Evolutionary conservation across 2,888 invertebrate species (phyloP).

Genomic region (Clivina fossor): DNA sequence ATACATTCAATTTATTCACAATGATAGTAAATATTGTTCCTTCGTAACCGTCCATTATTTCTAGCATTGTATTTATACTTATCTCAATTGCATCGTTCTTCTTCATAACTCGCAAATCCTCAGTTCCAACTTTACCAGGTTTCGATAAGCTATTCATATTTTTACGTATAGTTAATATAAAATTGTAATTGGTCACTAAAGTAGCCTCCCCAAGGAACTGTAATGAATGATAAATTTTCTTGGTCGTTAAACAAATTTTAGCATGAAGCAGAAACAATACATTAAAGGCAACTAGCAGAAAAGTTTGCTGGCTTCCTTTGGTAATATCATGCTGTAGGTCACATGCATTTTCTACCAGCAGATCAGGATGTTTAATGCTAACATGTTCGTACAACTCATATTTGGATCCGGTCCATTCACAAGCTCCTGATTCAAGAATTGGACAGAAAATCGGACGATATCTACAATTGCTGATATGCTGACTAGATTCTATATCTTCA

Average conservation of each 20-base stretch:
- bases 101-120: conserved; percentile 1
- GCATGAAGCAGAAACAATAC: background rate
- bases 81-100: background rate
- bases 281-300: background rate
- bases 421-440: background rate
- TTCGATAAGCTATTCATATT: background rate
- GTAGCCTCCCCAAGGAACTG: background rate
- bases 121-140: conserved; percentile 1
- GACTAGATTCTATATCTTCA: background rate
- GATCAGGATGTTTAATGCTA: background rate
- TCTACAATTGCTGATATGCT: background rate
- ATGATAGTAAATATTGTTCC: conserved; percentile 3
- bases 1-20: background rate
- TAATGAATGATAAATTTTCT: conserved; percentile 4
- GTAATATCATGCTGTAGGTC: background rate
- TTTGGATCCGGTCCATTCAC: background rate
- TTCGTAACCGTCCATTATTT: background rate
- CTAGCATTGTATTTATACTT: conserved; percentile 2
- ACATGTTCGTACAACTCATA: background rate
- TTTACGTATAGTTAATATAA: background rate
- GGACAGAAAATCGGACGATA: background rate
- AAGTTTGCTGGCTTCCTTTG: background rate
- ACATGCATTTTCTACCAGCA: background rate
- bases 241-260: conserved; percentile 1
- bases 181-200: background rate